phyloP scores from a whole-genome alignment of 2,113 vertebrate genomes.

The Naja naja region DNA sequence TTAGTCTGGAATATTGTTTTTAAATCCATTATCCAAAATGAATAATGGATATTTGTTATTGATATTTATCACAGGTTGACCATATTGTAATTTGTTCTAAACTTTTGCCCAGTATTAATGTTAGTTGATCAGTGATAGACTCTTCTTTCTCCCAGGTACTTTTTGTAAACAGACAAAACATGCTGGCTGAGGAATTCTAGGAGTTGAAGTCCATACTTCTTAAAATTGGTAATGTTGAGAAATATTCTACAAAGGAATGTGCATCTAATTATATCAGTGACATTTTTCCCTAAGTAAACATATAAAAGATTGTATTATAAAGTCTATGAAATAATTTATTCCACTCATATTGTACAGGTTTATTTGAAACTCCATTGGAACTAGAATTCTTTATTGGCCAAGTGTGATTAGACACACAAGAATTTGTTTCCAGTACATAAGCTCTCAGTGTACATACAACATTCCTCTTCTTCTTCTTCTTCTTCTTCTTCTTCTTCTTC shows the following conservation, averaged over 20 bases:
- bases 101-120: not conserved
- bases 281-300: not conserved
- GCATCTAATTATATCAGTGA: not conserved
- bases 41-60: not conserved
- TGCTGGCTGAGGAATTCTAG: not conserved
- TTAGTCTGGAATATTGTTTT: not conserved
- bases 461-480: too few relatives aligned
- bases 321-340: not conserved
- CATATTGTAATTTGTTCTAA: not conserved
- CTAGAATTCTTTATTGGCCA: too few relatives aligned
- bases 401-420: too few relatives aligned
- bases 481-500: too few relatives aligned
- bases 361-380: too few relatives aligned
- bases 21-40: not conserved
- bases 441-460: too few relatives aligned
- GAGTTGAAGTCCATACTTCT: too few relatives aligned
- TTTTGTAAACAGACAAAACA: not conserved
- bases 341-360: too few relatives aligned
- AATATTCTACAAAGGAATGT: not conserved
- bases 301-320: not conserved
- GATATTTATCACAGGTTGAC: not conserved
- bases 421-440: too few relatives aligned
- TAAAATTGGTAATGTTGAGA: too few relatives aligned
- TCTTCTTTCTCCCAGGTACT: not conserved
- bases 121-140: not conserved